phyloP scores from a whole-genome alignment of 1,140 invertebrate species.

The Samia ricini region DNA sequence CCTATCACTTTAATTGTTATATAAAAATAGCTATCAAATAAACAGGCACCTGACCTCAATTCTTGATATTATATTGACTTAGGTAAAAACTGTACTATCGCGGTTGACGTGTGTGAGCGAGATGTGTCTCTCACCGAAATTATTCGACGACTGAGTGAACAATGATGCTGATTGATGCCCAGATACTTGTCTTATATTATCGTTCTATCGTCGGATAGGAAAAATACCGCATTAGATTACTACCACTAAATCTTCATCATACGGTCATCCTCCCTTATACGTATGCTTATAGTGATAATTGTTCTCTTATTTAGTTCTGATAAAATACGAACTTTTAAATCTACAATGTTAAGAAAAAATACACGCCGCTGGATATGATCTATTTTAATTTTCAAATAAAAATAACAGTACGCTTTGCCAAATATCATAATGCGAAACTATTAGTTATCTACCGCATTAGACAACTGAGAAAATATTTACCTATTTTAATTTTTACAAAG shows the following conservation, averaged over 20 bases:
- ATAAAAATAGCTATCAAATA: neutral
- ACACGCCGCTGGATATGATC: neutral
- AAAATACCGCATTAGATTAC: constrained; percentile 8
- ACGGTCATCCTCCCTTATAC: neutral
- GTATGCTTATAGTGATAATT: neutral
- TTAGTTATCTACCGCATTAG: neutral
- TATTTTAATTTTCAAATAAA: neutral
- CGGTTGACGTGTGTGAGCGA: constrained; percentile 2
- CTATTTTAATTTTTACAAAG: no score
- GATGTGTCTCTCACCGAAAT: constrained; percentile 29
- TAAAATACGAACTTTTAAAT: neutral
- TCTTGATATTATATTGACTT: neutral
- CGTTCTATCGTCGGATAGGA: neutral
- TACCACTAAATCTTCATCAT: neutral
- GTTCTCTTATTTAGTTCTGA: neutral
- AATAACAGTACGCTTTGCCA: neutral
- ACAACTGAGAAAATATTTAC: no score
- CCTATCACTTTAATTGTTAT: neutral
- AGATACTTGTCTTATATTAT: neutral
- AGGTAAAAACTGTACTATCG: neutral
- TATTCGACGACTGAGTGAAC: constrained; percentile 22
- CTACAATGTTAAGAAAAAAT: neutral
- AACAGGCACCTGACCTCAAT: neutral
- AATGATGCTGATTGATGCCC: neutral
- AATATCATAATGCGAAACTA: neutral